Evolutionary conservation across 2,113 vertebrate species (phyloP).

Genomic region (Oceanodroma tethys): DNA sequence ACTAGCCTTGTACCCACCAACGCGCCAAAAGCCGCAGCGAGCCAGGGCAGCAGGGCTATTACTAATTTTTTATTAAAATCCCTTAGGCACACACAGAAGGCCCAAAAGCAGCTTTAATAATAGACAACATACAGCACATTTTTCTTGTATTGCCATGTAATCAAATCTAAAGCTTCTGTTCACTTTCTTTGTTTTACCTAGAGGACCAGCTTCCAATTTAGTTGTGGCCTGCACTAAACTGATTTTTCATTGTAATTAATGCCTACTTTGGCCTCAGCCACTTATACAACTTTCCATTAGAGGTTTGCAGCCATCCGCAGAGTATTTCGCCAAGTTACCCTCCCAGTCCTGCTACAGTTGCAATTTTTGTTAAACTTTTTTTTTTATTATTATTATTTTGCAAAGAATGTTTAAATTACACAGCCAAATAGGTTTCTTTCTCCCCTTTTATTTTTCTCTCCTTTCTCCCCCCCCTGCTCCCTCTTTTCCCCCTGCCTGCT

Average conservation of each 20-base stretch:
- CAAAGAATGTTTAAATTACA: slow-evolving; percentile 62
- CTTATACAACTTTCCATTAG: slow-evolving; percentile 82
- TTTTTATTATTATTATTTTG: slow-evolving; percentile 52
- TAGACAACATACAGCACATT: slow-evolving; percentile 82
- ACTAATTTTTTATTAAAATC: slow-evolving; percentile 88
- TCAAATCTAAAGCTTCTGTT: slow-evolving; percentile 83
- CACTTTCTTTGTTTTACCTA: slow-evolving; percentile 86
- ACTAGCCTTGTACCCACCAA: slow-evolving; percentile 62
- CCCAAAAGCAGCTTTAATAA: slow-evolving; percentile 85
- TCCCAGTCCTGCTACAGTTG: slow-evolving; percentile 53
- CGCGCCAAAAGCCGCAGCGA: slow-evolving; percentile 59
- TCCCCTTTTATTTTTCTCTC: slow-evolving; percentile 53
- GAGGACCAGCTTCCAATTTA: slow-evolving; percentile 86
- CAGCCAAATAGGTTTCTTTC: slow-evolving; percentile 52
- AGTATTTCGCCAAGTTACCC: slow-evolving; percentile 73
- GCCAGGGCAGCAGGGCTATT: slow-evolving; percentile 77
- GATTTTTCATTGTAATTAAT: slow-evolving; percentile 91
- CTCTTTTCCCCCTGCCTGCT: slow-evolving; percentile 60
- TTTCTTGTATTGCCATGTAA: slow-evolving; percentile 85
- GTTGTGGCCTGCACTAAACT: slow-evolving; percentile 83
- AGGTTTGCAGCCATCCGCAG: slow-evolving; percentile 76
- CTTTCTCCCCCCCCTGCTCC: background rate
- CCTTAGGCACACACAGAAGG: slow-evolving; percentile 77
- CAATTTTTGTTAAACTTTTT: slow-evolving; percentile 68
- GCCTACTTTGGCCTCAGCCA: slow-evolving; percentile 81